phyloP scores from a whole-genome alignment of 2,797 vertebrate species.

The Pogoniulus pusillus region DNA sequence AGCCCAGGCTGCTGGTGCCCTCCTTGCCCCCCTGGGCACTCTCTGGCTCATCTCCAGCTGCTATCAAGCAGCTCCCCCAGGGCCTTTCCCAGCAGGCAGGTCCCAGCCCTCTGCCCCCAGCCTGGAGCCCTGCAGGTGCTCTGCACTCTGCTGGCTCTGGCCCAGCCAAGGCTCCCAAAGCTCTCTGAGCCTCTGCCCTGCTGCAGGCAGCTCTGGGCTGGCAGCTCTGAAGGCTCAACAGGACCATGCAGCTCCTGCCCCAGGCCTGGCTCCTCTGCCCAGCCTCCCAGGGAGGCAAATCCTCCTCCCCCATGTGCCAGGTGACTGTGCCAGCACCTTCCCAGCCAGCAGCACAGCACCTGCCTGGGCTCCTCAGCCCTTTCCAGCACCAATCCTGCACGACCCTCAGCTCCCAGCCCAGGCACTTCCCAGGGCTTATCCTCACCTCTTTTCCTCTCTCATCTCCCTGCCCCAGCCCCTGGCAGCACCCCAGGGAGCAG shows the following conservation, averaged over 20 bases:
- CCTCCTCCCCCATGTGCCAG: not conserved
- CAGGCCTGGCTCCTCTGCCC: not conserved
- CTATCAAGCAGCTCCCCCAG: no score
- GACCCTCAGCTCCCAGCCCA: not conserved
- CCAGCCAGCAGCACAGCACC: not conserved
- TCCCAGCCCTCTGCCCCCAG: no score
- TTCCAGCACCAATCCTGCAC: not conserved
- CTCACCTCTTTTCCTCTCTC: not conserved
- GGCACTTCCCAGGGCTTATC: not conserved
- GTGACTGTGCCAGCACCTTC: not conserved
- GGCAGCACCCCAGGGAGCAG: not conserved
- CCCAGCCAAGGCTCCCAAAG: no score
- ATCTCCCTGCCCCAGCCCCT: not conserved
- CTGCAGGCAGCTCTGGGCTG: fast-evolving
- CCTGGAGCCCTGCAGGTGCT: not conserved
- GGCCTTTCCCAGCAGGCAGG: no score
- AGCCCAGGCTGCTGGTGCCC: no score
- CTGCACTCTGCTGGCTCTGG: not conserved
- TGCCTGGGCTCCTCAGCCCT: not conserved
- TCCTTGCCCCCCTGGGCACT: no score
- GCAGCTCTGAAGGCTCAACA: not conserved
- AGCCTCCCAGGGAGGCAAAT: not conserved
- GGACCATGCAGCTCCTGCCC: not conserved
- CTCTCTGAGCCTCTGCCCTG: not conserved
- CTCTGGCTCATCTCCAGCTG: no score